phyloP scores from a whole-genome alignment of 2,113 vertebrate genomes.

The Gambusia holbrooki region DNA sequence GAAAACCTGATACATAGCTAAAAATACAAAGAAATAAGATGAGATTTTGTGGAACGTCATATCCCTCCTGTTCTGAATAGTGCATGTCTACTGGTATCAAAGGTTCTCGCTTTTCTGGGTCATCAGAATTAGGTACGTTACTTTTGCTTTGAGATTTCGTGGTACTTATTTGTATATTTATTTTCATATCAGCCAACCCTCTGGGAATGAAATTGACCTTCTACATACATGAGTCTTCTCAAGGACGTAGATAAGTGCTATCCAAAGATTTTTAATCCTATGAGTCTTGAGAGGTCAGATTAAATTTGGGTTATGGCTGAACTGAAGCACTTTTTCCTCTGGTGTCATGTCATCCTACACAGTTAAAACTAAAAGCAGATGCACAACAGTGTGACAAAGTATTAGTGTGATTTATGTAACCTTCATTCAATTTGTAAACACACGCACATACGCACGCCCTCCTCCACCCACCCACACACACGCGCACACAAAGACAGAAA shows the following conservation, averaged over 20 bases:
- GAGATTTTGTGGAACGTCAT: not conserved
- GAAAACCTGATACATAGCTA: not conserved
- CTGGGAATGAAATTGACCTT: not conserved
- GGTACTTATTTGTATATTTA: not conserved
- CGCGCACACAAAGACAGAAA: too few relatives aligned
- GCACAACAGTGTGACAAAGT: not conserved
- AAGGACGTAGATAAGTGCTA: not conserved
- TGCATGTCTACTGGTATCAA: not conserved
- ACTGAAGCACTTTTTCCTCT: not conserved
- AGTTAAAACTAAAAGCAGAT: not conserved
- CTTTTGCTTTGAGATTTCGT: not conserved
- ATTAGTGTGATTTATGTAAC: too few relatives aligned
- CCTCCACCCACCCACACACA: too few relatives aligned
- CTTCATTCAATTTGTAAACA: not conserved
- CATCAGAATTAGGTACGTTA: not conserved
- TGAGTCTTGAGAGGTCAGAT: not conserved
- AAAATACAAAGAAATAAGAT: not conserved
- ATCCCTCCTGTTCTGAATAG: not conserved
- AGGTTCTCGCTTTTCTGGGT: not conserved
- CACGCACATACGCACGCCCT: too few relatives aligned
- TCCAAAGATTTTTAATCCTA: not conserved
- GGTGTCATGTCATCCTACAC: not conserved
- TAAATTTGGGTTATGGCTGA: not conserved
- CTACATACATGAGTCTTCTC: too few relatives aligned
- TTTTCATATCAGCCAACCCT: not conserved